A percentile compares a stretch with the other conserved stretches of the same genome.
Conservation (phyloP, 2,113 vertebrate species). For the Bostrychus sinensis region DNA sequence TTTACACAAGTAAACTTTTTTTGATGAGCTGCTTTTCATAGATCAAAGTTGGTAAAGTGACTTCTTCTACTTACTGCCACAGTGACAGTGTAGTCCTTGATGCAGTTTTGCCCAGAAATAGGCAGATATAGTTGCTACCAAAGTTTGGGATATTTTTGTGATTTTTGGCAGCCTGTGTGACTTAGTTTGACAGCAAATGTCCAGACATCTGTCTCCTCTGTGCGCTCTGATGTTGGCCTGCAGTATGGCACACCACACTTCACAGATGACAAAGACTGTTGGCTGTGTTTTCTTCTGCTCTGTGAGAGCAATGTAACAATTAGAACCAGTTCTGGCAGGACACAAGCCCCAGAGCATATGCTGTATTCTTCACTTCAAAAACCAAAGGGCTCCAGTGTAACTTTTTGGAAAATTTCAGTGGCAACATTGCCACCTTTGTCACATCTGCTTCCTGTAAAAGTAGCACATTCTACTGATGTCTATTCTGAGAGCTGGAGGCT, state of each 20-base stretch:
- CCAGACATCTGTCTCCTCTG: slow-evolving; percentile 79
- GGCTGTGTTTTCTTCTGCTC: slow-evolving; percentile 71
- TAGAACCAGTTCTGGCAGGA: slow-evolving; percentile 79
- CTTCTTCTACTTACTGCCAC: background rate
- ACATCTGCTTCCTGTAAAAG: slow-evolving; percentile 77
- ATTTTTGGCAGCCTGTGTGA: slow-evolving; percentile 73
- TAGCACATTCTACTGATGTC: slow-evolving; percentile 80
- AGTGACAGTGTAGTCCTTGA: background rate
- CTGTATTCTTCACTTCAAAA: slow-evolving; percentile 79
- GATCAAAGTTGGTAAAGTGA: background rate
- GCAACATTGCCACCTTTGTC: slow-evolving; percentile 80
- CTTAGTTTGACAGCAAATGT: slow-evolving; percentile 81
- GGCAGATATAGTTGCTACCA: slow-evolving; percentile 54
- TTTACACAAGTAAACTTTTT: background rate
- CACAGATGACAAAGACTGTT: slow-evolving; percentile 82
- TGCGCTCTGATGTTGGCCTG: slow-evolving; percentile 71
- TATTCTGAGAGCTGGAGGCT: slow-evolving; percentile 74
- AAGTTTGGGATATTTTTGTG: slow-evolving; percentile 66
- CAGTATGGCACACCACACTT: slow-evolving; percentile 72
- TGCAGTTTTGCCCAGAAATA: slow-evolving; percentile 29
- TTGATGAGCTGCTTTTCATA: slow-evolving; percentile 22
- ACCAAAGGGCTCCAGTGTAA: slow-evolving; percentile 76
- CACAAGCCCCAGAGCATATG: slow-evolving; percentile 79
- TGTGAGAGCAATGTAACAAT: slow-evolving; percentile 81
- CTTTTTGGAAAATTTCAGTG: slow-evolving; percentile 70